Evolutionary conservation across 2,113 vertebrate species (phyloP).

Genomic region (Semnornis frantzii): DNA sequence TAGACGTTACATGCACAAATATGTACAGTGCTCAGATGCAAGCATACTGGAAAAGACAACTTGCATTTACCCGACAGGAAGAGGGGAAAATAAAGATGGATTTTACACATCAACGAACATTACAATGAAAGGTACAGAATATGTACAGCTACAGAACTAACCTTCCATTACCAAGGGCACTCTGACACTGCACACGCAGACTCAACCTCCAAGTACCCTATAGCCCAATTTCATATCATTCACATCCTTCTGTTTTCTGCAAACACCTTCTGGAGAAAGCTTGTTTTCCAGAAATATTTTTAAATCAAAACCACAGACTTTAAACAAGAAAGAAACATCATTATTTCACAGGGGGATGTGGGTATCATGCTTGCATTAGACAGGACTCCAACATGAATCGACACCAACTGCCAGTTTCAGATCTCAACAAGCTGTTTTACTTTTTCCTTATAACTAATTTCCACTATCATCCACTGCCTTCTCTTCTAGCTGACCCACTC

Average conservation of each 20-base stretch:
- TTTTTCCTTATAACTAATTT: background rate
- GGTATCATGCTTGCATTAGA: background rate
- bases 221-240: background rate
- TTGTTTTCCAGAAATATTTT: background rate
- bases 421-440: background rate
- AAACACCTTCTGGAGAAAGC: background rate
- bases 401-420: background rate
- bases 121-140: background rate
- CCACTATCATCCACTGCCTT: background rate
- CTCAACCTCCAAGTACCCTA: background rate
- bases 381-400: background rate
- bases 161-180: background rate
- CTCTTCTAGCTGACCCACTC: background rate
- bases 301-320: background rate
- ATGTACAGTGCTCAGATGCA: background rate
- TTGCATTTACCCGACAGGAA: background rate
- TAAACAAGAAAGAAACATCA: background rate
- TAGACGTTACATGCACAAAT: background rate
- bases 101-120: background rate
- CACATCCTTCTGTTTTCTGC: background rate
- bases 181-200: background rate
- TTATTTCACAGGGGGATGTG: background rate
- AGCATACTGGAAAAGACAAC: background rate
- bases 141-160: background rate
- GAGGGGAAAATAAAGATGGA: background rate